phyloP scores from a whole-genome alignment of 35 echinoderm and acorn worm genomes.

The Eucidaris tribuloides region DNA sequence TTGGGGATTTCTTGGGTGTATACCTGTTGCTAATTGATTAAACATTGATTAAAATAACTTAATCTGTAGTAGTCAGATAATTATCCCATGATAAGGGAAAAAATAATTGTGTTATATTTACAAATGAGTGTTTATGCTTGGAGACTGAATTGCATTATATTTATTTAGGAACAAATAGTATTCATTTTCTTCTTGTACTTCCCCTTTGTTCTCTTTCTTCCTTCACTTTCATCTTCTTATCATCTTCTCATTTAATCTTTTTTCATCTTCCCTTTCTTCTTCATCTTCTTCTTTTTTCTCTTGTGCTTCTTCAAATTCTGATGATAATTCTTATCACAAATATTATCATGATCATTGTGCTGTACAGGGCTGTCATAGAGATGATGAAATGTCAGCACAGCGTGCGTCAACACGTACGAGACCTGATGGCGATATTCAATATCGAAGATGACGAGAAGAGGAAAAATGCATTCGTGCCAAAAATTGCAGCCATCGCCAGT shows the following conservation, averaged over 20 bases:
- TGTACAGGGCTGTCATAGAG: slow-evolving; percentile 80
- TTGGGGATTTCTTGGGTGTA: no score
- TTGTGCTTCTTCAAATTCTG: background rate
- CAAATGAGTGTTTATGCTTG: no score
- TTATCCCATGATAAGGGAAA: no score
- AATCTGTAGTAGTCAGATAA: no score
- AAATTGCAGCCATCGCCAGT: slow-evolving; percentile 83
- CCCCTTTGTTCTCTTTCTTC: no score
- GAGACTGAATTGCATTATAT: no score
- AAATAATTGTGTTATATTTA: no score
- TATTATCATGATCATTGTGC: background rate
- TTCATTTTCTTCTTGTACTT: no score
- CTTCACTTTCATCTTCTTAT: no score
- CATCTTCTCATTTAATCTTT: background rate
- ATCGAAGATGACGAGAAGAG: slow-evolving; percentile 59
- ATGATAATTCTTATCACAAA: background rate
- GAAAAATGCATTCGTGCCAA: slow-evolving; percentile 50
- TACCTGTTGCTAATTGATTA: no score
- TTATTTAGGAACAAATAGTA: no score
- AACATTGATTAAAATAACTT: no score
- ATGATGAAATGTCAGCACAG: slow-evolving; percentile 82
- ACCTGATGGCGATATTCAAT: slow-evolving; percentile 69
- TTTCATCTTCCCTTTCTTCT: background rate
- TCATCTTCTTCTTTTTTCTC: background rate
- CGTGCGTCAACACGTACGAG: slow-evolving; percentile 74